Base-by-base conservation (phyloP, 2,888 invertebrate genomes). In the Dryobota labecula region DNA sequence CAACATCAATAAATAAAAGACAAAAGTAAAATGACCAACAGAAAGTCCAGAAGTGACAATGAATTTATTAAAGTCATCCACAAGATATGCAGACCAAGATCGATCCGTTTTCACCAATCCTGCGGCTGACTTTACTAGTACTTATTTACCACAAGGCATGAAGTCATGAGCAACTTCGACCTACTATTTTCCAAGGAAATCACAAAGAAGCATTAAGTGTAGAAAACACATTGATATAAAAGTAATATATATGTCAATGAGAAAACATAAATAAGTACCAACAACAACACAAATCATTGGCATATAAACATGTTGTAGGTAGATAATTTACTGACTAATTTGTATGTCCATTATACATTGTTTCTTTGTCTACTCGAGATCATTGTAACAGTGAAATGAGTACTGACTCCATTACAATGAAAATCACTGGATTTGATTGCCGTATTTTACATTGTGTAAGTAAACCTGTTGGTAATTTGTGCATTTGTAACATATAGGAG, bases 351-450 rank as follows among this genome's bases (percentile, higher is more conserved):
- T 33, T 47, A 30, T 47, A 24, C 13, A 72, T 75, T 72, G 38
- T 72, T 65, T 15, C 15, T 20, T 2, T 20, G 54, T 3, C 0
- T 20, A 33, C 33, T 53, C 20, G 6, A 27, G 1, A 47, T 30
- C 38, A 41, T n/a, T 30, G 36, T 43, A 43, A 71, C 62, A 30
- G 49, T 36, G 33, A 27, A 49, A 43, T 72, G 54, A 66, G 27
- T 30, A 7, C n/a, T 1, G 4, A 36, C 8, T 56, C 33, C 13
- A 33, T 20, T 30, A 54, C 53, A 30, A 53, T 53, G 53, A 18
- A 49, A 15, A 24, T 15, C 24, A 49, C 2, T 15, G 6, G 20
- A 41, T n/a, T 30, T 53, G 13, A 2, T 54, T 54, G n/a, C 15
- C 0, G 27, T 51, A 7, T 27, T 38, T 30, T 51, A 51, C 36